Base-by-base conservation (phyloP, 2,113 vertebrate genomes). In the Regulus satrapa region DNA sequence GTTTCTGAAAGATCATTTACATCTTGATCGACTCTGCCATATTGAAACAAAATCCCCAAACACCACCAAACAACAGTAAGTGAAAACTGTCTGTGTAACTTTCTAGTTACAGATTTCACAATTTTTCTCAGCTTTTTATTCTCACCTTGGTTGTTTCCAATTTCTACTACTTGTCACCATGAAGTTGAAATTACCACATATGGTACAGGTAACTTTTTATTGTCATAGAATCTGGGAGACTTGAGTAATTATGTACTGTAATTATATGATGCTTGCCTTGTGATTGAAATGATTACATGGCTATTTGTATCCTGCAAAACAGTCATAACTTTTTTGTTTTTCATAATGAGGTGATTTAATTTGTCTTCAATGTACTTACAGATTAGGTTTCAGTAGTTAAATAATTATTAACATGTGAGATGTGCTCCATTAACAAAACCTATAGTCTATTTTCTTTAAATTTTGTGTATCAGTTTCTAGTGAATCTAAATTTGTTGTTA, bases 161-260 rank as follows among this genome's bases (percentile, higher is more conserved):
- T 23, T 66, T 94, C 75, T 94, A 48, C 66, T 4, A 45, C 5
- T 61, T 77, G 49, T 62, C 51, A 41, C 67, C 5, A 14, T 64
- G 28, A 48, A 76, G 40, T 82, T 59, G 43, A 59, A 21, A 85
- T 91, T 79, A 58, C 73, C 84, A 26, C 26, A 20, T 75, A 85
- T 18, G 58, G 77, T 94, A 94, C 45, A 91, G 81, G 68, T 96
- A 93, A 69, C 51, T 41, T 82, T 95, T 88, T 46, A 49, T 74
- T 92, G 64, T 45, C 49, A 3, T 82, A 17, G 84, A 85, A 69
- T 88, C 76, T 79, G 31, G 3, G 36, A 88, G 75, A 52, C 49
- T 19, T 58, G 46, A 88, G 66, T 94, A 76, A 83, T 55, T 59
- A 18, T 56, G 34, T 85, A 32, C 10, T 74, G n/a, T 92, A 85